A percentile compares a stretch with the other conserved stretches of the same genome.
Conservation (phyloP, 2,888 invertebrate species). For the Malachius bipustulatus region DNA sequence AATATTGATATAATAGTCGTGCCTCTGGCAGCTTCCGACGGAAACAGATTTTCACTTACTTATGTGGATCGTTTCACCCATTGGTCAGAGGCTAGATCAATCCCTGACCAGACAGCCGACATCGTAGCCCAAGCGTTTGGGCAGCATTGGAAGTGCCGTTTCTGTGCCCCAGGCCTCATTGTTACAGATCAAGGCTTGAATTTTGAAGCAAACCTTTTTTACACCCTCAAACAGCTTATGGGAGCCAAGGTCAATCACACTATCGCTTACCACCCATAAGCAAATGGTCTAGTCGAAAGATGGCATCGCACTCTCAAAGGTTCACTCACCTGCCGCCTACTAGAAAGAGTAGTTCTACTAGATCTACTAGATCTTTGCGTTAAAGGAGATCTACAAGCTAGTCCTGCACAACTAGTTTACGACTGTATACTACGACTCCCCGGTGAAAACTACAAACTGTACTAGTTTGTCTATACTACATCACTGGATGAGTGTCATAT, state of each 20-base stretch:
- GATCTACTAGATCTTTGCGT: no score
- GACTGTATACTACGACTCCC: no score
- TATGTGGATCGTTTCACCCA: constrained; percentile 1
- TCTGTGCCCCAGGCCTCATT: not conserved
- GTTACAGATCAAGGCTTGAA: not conserved
- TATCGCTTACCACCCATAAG: not conserved
- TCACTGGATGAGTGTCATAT: no score
- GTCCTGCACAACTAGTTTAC: no score
- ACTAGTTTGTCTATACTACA: no score
- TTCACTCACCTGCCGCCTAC: no score
- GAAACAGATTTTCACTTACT: not conserved
- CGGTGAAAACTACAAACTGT: no score
- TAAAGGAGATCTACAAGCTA: no score
- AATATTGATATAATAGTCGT: not conserved
- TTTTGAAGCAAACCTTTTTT: not conserved
- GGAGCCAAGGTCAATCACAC: not conserved
- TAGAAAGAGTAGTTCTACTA: no score
- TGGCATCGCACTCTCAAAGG: not conserved
- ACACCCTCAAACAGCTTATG: not conserved
- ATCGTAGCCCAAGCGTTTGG: not conserved
- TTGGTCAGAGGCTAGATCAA: not conserved
- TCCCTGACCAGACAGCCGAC: not conserved
- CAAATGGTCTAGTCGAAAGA: not conserved
- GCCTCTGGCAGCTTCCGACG: not conserved
- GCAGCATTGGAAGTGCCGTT: not conserved